Evolutionary conservation across 2,888 invertebrate species (phyloP).

Genomic region (Kryphioiulus occultus): DNA sequence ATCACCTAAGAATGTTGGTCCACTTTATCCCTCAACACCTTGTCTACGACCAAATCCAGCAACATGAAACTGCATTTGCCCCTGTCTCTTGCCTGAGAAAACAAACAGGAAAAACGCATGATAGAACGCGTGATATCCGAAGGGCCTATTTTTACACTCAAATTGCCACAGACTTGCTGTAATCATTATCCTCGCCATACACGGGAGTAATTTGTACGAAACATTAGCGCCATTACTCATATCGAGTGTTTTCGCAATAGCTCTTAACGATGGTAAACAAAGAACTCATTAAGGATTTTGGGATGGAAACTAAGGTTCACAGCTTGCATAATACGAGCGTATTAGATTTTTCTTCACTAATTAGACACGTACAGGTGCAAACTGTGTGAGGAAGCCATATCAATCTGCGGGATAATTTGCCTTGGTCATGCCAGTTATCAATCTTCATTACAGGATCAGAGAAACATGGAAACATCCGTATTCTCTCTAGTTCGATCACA

Average conservation of each 20-base stretch:
- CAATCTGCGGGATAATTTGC: neutral
- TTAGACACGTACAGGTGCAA: neutral
- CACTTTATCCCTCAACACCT: neutral
- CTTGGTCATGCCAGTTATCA: neutral
- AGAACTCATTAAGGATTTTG: constrained; percentile 25
- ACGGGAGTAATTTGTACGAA: constrained; percentile 15
- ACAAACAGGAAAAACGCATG: neutral
- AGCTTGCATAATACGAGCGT: neutral
- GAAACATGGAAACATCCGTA: neutral
- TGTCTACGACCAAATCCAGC: neutral
- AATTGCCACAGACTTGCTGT: neutral
- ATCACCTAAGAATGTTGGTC: neutral
- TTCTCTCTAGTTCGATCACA: neutral
- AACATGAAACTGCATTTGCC: neutral
- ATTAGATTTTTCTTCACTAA: neutral
- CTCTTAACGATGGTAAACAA: constrained; percentile 28
- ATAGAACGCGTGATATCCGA: neutral
- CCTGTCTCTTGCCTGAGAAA: neutral
- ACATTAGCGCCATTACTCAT: constrained; percentile 38
- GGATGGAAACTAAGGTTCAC: neutral
- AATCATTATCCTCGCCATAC: constrained; percentile 22
- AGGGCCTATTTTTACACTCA: constrained; percentile 31
- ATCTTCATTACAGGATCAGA: neutral
- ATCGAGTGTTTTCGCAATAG: neutral
- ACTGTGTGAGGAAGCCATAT: neutral